Conservation (phyloP, 2,797 vertebrate species). For the Acropternis orthonyx region DNA sequence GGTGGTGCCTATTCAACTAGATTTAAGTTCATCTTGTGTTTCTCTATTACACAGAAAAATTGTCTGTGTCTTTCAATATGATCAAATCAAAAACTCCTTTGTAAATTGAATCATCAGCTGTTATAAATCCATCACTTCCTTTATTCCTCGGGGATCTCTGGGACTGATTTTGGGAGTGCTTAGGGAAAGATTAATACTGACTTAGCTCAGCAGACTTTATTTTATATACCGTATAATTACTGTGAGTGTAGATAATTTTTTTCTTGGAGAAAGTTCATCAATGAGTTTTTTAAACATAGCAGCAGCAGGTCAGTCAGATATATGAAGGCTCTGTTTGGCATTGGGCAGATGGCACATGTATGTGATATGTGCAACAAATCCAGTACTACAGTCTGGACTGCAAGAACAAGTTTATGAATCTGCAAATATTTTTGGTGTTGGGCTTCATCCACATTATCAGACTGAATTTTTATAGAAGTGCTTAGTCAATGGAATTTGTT, state of each 20-base stretch:
- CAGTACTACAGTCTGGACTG: neutral
- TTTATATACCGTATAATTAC: neutral
- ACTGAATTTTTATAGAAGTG: neutral
- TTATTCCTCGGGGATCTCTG: neutral
- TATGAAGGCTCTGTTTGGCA: neutral
- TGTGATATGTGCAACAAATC: neutral
- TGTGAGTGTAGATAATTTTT: neutral
- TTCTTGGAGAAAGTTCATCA: neutral
- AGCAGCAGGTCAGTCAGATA: neutral
- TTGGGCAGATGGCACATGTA: neutral
- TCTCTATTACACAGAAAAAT: neutral
- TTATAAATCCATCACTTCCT: neutral
- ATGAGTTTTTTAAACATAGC: neutral
- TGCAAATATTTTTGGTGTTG: neutral
- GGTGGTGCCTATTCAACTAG: neutral
- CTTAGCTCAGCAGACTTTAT: neutral
- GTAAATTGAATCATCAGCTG: neutral
- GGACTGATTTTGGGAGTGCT: neutral
- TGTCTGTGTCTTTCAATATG: neutral
- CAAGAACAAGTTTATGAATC: neutral
- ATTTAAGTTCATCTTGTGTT: neutral
- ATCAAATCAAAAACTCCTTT: neutral
- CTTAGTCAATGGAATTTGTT: neutral
- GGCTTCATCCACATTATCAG: neutral
- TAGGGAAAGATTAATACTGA: neutral